Conservation (phyloP, 2,113 vertebrate genomes). For the Ophiodon elongatus region DNA sequence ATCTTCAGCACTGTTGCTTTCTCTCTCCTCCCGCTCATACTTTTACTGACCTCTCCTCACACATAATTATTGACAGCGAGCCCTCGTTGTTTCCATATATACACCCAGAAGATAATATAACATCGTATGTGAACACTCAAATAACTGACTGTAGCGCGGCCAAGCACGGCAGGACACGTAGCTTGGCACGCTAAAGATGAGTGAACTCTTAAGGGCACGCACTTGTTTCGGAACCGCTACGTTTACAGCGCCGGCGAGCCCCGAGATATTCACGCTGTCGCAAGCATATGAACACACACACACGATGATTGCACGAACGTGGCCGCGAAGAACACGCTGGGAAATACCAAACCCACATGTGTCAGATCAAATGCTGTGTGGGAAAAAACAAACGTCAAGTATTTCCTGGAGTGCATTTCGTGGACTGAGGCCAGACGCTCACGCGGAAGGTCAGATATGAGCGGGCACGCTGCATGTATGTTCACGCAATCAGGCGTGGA, state of each 20-base stretch:
- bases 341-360: slow-evolving; percentile 40
- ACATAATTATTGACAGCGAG: not conserved
- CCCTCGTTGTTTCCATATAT: not conserved
- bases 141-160: slow-evolving; percentile 5
- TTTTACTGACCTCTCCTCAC: not conserved
- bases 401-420: slow-evolving; percentile 52
- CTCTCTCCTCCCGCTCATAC: not conserved
- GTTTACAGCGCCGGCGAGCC: slow-evolving; percentile 28
- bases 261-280: slow-evolving; percentile 32
- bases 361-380: slow-evolving; percentile 40
- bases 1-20: not conserved
- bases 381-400: slow-evolving; percentile 25
- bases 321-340: slow-evolving; percentile 1
- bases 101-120: not conserved
- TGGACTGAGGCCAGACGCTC: slow-evolving; percentile 8
- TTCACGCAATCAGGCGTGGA: slow-evolving; percentile 35
- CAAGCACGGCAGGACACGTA: slow-evolving; percentile 46
- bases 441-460: slow-evolving; percentile 40
- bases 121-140: not conserved
- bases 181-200: slow-evolving; percentile 38
- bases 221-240: not conserved
- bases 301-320: not conserved
- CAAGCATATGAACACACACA: slow-evolving; percentile 32
- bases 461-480: slow-evolving; percentile 28
- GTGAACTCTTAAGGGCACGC: slow-evolving; percentile 18